These are phyloP conservation scores for Corvus cornix DNA, from an alignment of 2,113 vertebrate genomes.

Conservation along the genomic window DNA sequence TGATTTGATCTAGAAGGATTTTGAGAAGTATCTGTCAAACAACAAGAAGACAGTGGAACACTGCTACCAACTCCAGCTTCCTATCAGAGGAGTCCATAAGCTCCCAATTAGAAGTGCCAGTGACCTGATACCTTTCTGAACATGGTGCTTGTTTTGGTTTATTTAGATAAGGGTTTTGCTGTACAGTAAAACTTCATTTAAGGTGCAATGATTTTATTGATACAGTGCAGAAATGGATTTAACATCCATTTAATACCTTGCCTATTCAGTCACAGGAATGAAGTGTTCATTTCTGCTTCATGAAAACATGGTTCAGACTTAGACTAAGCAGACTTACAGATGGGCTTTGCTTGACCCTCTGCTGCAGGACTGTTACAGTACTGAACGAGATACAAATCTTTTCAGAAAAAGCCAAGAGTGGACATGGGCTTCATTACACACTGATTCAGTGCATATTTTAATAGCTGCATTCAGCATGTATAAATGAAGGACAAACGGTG, in stretches of 20 bases:
- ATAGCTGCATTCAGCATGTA: neutral
- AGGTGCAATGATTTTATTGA: neutral
- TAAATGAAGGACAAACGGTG: neutral
- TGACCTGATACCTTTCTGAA: neutral
- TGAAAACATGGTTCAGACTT: neutral
- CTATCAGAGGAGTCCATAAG: neutral
- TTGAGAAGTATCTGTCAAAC: neutral
- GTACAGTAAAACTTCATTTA: neutral
- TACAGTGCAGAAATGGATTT: neutral
- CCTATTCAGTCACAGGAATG: neutral
- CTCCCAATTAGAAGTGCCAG: neutral
- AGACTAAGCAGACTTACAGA: neutral
- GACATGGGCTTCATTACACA: neutral
- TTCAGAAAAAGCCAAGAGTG: neutral
- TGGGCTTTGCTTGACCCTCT: neutral
- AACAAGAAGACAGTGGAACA: neutral
- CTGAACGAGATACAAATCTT: accelerated
- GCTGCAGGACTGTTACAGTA: neutral
- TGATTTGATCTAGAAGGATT: neutral
- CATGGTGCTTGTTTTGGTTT: neutral
- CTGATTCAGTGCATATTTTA: neutral
- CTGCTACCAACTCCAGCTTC: neutral
- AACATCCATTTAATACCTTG: neutral
- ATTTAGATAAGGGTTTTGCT: neutral
- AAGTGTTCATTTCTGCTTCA: neutral